A percentile compares a stretch with the other conserved stretches of the same genome.
Evolutionary conservation across 2,113 vertebrate species (phyloP).

Genomic region (Corythaixoides concolor): DNA sequence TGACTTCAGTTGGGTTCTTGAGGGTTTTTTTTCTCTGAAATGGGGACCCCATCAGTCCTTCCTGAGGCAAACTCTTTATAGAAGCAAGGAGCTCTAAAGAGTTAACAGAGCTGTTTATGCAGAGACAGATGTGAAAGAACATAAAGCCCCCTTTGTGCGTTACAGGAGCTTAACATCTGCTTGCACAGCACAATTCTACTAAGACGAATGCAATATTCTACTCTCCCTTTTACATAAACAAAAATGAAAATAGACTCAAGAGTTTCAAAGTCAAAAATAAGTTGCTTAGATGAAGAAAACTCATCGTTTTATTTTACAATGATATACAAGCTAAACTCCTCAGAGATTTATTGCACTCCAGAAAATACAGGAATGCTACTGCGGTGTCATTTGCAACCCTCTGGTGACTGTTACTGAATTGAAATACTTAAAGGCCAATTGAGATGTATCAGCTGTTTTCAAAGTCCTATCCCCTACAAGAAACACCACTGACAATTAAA

Average conservation of each 20-base stretch:
- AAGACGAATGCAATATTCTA: conserved; percentile 49
- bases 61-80: background rate
- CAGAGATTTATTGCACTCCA: background rate
- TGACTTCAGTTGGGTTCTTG: background rate
- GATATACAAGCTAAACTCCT: background rate
- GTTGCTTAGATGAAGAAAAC: background rate
- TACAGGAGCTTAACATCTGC: conserved; percentile 68
- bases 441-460: background rate
- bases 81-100: conserved; percentile 39
- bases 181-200: conserved; percentile 60
- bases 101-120: conserved; percentile 67
- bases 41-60: background rate
- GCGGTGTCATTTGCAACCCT: background rate
- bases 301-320: background rate
- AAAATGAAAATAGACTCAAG: conserved; percentile 10
- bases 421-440: background rate
- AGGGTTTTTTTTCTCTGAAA: background rate
- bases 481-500: background rate
- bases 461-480: background rate
- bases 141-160: conserved; percentile 65
- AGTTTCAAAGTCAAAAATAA: conserved; percentile 42
- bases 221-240: conserved; percentile 48
- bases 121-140: conserved; percentile 70
- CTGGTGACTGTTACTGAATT: background rate
- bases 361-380: background rate